These are phyloP conservation scores for Cotesia chilonis DNA, from an alignment of 1,140 invertebrate species.

Conservation along the genomic window DNA sequence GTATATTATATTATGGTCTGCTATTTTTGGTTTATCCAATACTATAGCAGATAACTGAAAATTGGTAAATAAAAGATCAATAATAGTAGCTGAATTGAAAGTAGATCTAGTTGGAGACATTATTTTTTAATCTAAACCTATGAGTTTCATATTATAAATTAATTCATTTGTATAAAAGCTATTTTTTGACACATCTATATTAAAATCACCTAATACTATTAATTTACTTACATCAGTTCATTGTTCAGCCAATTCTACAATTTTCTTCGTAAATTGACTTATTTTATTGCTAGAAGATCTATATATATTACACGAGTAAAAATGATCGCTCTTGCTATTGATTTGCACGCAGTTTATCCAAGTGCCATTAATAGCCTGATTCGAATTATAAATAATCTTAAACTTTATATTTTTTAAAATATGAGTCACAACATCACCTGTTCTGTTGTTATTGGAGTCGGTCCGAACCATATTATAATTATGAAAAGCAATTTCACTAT, in stretches of 20 bases:
- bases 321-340: too few relatives aligned
- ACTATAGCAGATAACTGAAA: not conserved
- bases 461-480: not conserved
- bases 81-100: not conserved
- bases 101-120: not conserved
- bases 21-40: not conserved
- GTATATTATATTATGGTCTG: not conserved
- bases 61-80: not conserved
- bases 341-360: too few relatives aligned
- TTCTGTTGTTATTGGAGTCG: not conserved
- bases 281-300: too few relatives aligned
- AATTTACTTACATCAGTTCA: too few relatives aligned
- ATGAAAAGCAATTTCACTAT: not conserved
- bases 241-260: too few relatives aligned
- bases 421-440: not conserved
- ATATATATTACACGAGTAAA: too few relatives aligned
- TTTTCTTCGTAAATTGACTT: too few relatives aligned
- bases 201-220: constrained; percentile 35
- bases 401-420: not conserved
- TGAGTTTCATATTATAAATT: not conserved
- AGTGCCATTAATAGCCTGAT: too few relatives aligned
- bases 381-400: not conserved
- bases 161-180: constrained; percentile 13
- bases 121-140: not conserved
- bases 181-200: constrained; percentile 21